phyloP scores from a whole-genome alignment of 2,888 invertebrate genomes.

The Serripes groenlandicus region DNA sequence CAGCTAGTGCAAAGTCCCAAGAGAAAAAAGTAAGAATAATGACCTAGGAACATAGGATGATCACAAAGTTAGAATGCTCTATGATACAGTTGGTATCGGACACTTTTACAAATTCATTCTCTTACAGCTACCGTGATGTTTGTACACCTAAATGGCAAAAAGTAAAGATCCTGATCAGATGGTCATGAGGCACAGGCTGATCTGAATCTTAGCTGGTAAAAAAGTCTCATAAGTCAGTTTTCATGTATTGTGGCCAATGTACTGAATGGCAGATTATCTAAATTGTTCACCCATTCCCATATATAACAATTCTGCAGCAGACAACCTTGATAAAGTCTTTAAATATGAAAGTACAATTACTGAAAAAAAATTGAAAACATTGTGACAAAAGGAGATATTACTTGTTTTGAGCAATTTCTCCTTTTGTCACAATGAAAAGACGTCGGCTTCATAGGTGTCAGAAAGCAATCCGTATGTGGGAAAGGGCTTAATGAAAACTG shows the following conservation, averaged over 20 bases:
- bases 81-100: too few relatives aligned
- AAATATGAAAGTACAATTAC: not conserved
- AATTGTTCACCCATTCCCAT: not conserved
- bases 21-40: too few relatives aligned
- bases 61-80: not conserved
- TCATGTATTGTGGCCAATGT: too few relatives aligned
- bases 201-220: not conserved
- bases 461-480: too few relatives aligned
- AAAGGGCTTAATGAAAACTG: too few relatives aligned
- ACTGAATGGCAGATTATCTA: not conserved
- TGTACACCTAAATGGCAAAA: too few relatives aligned
- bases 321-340: not conserved
- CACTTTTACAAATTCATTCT: too few relatives aligned
- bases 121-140: too few relatives aligned
- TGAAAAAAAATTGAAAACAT: not conserved
- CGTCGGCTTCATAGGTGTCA: too few relatives aligned
- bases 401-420: not conserved
- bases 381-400: not conserved
- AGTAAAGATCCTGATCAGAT: not conserved
- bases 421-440: conserved; percentile 6
- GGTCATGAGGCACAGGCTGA: not conserved
- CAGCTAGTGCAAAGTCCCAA: too few relatives aligned
- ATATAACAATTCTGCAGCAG: not conserved
- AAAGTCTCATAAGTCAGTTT: too few relatives aligned
- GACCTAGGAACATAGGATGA: not conserved